These are phyloP conservation scores for Himalopsyche japonica DNA, from an alignment of 2,888 invertebrate genomes.

Conservation along the genomic window DNA sequence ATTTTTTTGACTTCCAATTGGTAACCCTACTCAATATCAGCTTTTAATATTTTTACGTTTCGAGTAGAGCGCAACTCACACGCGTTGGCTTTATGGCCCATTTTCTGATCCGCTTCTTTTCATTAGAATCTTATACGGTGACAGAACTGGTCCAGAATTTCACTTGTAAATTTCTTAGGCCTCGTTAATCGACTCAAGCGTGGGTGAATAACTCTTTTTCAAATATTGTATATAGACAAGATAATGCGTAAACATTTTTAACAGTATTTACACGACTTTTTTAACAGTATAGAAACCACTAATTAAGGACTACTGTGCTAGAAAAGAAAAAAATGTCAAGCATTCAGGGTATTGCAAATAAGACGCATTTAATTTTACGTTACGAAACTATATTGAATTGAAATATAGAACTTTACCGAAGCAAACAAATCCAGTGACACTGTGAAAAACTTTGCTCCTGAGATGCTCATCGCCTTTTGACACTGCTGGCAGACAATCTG, in stretches of 20 bases:
- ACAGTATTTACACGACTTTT: no score
- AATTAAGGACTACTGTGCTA: no score
- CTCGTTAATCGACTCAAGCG: no score
- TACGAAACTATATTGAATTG: background rate
- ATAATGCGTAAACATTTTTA: no score
- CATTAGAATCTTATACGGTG: background rate
- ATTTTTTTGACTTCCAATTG: no score
- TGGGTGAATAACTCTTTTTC: no score
- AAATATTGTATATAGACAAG: no score
- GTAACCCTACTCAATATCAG: background rate
- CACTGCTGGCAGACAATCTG: constrained; percentile 91
- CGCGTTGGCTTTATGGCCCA: background rate
- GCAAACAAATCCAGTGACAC: constrained; percentile 86
- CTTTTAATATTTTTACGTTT: background rate
- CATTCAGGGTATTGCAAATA: no score
- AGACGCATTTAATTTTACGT: no score
- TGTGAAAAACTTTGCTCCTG: constrained; percentile 87
- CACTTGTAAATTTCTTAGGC: background rate
- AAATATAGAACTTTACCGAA: constrained; percentile 64
- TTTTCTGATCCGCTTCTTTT: background rate
- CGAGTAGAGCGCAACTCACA: background rate
- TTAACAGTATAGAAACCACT: no score
- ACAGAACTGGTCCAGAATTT: background rate
- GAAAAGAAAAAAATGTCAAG: no score
- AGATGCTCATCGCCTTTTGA: constrained; percentile 86